These are phyloP conservation scores for Macroglossus sobrinus DNA, from an alignment of 2,113 vertebrate species.

Conservation along the genomic window DNA sequence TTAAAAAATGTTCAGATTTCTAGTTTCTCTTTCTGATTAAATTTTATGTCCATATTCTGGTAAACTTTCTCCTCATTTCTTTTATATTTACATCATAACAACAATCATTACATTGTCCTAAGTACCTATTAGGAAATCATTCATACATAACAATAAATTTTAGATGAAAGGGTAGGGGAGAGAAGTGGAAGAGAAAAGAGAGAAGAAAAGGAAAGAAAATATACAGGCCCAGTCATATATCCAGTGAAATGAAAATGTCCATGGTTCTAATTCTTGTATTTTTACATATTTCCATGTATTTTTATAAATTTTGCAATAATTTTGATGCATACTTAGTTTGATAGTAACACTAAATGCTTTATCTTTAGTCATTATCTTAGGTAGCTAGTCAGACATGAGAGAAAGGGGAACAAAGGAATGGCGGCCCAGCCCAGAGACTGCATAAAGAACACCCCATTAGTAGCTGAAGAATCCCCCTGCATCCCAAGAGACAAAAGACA, in stretches of 20 bases:
- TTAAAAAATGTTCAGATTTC: neutral
- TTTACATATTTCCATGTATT: neutral
- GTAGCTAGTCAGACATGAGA: too few species aligned
- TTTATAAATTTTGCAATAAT: neutral
- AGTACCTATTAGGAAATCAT: neutral
- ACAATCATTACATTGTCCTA: neutral
- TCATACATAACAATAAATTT: neutral
- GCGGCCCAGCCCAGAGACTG: too few species aligned
- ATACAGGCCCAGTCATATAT: neutral
- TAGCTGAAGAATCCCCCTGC: too few species aligned
- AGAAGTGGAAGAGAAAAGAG: neutral
- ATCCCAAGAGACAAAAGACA: too few species aligned
- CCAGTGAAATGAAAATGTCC: neutral
- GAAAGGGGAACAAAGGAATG: too few species aligned
- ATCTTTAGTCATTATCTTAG: neutral
- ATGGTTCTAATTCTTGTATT: neutral
- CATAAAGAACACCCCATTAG: too few species aligned
- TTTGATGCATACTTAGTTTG: neutral
- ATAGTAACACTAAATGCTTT: neutral
- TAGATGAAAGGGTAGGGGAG: neutral
- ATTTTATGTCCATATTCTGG: neutral
- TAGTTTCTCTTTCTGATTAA: neutral
- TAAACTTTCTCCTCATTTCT: neutral
- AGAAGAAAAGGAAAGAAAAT: neutral
- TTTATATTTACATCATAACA: neutral